A percentile compares a stretch with the other conserved stretches of the same genome.
These are phyloP conservation scores for Anodontia alba DNA, from an alignment of 2,888 invertebrate species.

Conservation along the genomic window DNA sequence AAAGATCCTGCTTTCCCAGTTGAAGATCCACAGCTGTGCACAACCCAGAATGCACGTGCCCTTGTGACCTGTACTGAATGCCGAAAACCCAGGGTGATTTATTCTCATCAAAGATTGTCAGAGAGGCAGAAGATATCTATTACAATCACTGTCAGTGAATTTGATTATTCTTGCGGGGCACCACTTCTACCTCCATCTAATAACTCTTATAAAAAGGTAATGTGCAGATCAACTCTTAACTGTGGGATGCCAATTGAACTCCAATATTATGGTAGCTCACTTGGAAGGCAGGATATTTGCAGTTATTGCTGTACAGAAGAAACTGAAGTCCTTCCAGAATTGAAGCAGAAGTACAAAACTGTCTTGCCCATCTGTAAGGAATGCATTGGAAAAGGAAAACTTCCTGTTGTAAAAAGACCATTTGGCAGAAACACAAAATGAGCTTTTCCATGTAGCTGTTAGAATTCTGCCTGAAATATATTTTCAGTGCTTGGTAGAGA, in stretches of 20 bases:
- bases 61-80: slow-evolving; percentile 15
- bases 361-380: slow-evolving; percentile 21
- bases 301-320: background rate
- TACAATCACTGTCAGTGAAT: background rate
- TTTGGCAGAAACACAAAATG: slow-evolving; percentile 8
- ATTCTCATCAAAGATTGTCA: background rate
- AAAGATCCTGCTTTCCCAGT: background rate
- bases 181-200: slow-evolving; percentile 7
- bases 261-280: slow-evolving; percentile 1
- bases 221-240: background rate
- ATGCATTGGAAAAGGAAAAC: background rate
- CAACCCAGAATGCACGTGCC: slow-evolving; percentile 18
- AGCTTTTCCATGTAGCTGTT: background rate
- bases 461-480: background rate
- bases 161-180: slow-evolving; percentile 12
- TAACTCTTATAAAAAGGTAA: background rate
- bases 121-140: background rate
- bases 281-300: slow-evolving; percentile 6
- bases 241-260: slow-evolving; percentile 19
- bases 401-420: background rate
- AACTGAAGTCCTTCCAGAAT: background rate
- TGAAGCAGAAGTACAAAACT: slow-evolving; percentile 3
- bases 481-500: background rate
- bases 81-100: slow-evolving; percentile 16
- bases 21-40: slow-evolving; percentile 4